Conservation (phyloP, 2,888 invertebrate species). For the Macropis europaea region DNA sequence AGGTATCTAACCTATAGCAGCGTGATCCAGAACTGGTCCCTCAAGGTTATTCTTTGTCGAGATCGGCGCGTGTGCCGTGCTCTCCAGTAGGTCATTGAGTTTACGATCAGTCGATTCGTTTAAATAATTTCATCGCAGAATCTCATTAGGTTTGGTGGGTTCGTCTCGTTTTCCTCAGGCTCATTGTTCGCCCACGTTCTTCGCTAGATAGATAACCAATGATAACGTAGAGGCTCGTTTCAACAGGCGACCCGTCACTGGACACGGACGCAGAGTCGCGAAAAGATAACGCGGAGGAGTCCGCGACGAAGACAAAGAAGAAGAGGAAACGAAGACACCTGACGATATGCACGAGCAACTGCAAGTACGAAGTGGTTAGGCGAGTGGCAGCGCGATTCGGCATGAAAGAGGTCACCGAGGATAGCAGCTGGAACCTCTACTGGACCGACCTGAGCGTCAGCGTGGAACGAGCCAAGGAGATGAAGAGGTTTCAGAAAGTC, state of each 20-base stretch:
- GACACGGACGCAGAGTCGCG: slow-evolving; percentile 36
- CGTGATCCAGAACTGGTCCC: background rate
- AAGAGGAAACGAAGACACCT: slow-evolving; percentile 69
- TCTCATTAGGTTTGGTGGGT: too few relatives aligned
- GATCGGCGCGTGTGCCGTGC: too few relatives aligned
- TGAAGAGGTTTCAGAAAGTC: slow-evolving; percentile 95
- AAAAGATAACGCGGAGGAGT: slow-evolving; percentile 41
- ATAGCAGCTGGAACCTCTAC: slow-evolving; percentile 93
- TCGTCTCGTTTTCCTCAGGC: too few relatives aligned
- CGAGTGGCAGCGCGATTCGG: slow-evolving; percentile 86
- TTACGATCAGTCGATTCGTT: too few relatives aligned
- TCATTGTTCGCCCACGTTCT: too few relatives aligned
- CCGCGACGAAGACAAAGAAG: slow-evolving; percentile 48
- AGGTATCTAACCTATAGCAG: slow-evolving; percentile 17
- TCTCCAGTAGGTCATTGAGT: too few relatives aligned
- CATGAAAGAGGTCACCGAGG: slow-evolving; percentile 89
- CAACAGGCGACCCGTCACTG: slow-evolving; percentile 4
- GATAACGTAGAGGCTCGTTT: background rate
- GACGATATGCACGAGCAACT: slow-evolving; percentile 86
- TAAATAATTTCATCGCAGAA: too few relatives aligned
- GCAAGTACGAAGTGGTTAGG: slow-evolving; percentile 88
- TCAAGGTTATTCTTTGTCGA: too few relatives aligned
- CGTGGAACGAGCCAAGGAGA: slow-evolving; percentile 92
- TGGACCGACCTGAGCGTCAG: slow-evolving; percentile 95
- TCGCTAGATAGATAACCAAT: background rate